Evolutionary conservation across 2,113 vertebrate species (phyloP), one percentile per base, ranked within the genome.

Genomic region (Pitta sordida): DNA sequence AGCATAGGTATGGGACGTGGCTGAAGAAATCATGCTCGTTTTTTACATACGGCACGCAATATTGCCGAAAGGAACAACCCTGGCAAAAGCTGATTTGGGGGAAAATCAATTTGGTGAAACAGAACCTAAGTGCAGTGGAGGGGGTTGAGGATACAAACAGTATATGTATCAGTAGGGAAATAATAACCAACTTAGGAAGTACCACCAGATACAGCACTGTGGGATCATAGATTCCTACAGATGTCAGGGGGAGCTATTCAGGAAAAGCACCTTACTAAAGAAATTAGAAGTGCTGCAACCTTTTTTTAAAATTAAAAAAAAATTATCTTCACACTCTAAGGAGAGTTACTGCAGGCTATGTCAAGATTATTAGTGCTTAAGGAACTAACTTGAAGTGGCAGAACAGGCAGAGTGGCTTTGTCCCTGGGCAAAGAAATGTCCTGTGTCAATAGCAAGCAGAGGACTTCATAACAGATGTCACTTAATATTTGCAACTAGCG

Each of bases 1-100:
- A 15, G 8, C 1, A 29, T 3, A 44, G 18, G 9, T 20, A 36
- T 1, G 3, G 1, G 15, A 41, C 26, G 15, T 0, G 55, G 34
- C 37, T 76, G 67, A 79, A 53, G 63, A 67, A 70, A 36, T 27
- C 21, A 9, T 5, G 5, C 15, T 58, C n/a, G 27, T 60, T 80
- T 62, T 34, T 46, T 19, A 41, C 46, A 37, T 24, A 27, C 19
- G 7, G 1, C 58, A 16, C 1, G 1, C 53, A 60, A 39, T 16
- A 84, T 9, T 2, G 1, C 52, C 59, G 34, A 77, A 91, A 88
- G 26, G 59, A 88, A 53, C 32, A 82, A 11, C 30, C 14, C 8
- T 22, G 41, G 18, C 32, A 71, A 67, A 87, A 68, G 32, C 11
- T 62, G 39, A 43, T 64, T 29, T 65, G 1, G 7, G 17, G n/a